Evolutionary conservation across 1,140 invertebrate species (phyloP), one percentile per base, ranked within the genome.

Genomic region (Dendrolimus kikuchii): DNA sequence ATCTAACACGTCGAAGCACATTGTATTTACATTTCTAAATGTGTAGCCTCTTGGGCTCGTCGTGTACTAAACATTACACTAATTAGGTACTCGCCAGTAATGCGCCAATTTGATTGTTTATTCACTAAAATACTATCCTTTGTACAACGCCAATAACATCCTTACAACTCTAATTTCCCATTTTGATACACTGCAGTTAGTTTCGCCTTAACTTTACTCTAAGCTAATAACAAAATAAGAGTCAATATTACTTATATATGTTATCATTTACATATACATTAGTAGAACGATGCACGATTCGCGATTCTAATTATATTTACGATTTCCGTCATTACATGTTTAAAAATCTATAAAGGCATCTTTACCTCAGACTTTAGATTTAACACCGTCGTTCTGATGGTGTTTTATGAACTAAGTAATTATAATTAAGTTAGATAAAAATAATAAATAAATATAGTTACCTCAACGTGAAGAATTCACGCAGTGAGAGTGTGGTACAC

Each of bases 61-160:
- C 75, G 72, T 76, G 74, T 81, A 77, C 74, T 84, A 84, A 65
- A 68, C 23, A 23, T 23, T 23, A 23, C 23, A 23, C 80, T 86
- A 86, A 84, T 86, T 83, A 86, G 83, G 83, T 86, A 86, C 83
- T 84, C 83, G 80, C 80, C 81, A 86, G 83, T 86, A 86, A 86
- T 86, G 83, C 83, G 83, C 83, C 83, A 86, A 86, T 82, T 81
- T 81, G 61, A 74, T 79, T 68, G 68, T 71, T 76, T 77, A 80
- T 59, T 79, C 72, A 74, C 71, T 81, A 80, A 81, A 85, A 81
- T 79, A 83, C 77, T 81, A 51, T 80, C 73, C 69, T 86, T 86
- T 86, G 83, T 86, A 86, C 83, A 86, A 84, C 71, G 74, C 83
- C 80, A 81, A 83, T 86, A 83, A 77, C 78, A 77, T 74, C 62